Evolutionary conservation across 2,113 vertebrate species (phyloP), one percentile per base, ranked within the genome.

Genomic region (Paradoxurus hermaphroditus): DNA sequence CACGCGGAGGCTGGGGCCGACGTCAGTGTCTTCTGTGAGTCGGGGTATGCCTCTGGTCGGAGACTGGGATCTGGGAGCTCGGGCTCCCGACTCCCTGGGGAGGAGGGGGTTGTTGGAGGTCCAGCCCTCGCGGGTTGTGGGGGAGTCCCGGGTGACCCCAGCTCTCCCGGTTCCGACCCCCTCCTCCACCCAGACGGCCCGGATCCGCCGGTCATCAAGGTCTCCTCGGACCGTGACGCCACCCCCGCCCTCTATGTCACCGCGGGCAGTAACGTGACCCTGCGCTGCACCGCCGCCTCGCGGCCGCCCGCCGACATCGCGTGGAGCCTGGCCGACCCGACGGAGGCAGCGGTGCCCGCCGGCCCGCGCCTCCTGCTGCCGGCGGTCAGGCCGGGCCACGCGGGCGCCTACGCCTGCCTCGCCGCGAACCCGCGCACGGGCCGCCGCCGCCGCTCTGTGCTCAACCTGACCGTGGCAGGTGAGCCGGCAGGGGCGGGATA

Each of bases 21-120:
- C 25, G 94, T 98, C 82, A 97, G 95, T 1, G 97, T 98, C 73
- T 97, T 96, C 68, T 98, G 98, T 98, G 91, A 98, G 98, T 94
- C 4, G 1, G 70, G 13, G 15, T 0, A 0, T 3, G 39, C 51
- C 73, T 25, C 6, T 9, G 36, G 39, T 4, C 25, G 16, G 31
- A 77, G 56, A 10, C 9, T 3, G 62, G 23, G 77, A 8, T 25
- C 92, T 19, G 68, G 63, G 31, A 23, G 16, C 15, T 27, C 63
- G 5, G 23, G 63, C 23, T 87, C 31, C 73, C 12, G n/a, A 77
- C 39, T 39, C 44, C 36, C 41, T 44, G 34, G 31, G 68, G 63
- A 62, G 10, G 9, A 18, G 21, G 6, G 19, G 63, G 41, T 6
- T 4, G 39, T 10, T 14, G 56, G 34, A 31, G 49, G 15, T 34